Base-by-base conservation (phyloP, 1,140 invertebrate species). In the Anagrus nilaparvatae region DNA sequence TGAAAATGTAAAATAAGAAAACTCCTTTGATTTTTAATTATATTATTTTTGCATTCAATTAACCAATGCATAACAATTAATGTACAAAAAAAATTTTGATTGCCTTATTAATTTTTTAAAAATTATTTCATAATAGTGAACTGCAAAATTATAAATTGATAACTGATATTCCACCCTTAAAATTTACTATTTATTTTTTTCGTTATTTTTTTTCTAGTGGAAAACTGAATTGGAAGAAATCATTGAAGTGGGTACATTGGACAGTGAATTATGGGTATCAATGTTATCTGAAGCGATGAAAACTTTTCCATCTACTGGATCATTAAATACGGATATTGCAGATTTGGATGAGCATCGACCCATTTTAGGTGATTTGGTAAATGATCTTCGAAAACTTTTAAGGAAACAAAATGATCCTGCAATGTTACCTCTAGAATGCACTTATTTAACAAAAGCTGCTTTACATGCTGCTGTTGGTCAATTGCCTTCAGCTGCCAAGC, bases 231-330 rank as follows among this genome's bases (percentile, higher is more conserved):
- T 97, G 52, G 89, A 96, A 59, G 89, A 94, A 58, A 94, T 97
- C 41, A 76, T 97, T 52, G 85, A 93, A 62, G 81, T 94, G 44
- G 93, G 91, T 10, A 77, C 81, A 7, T 73, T 86, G 45, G 92
- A 97, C 65, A 85, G 84, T 31, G 94, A 97, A 61, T 77, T 92
- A 46, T 97, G 94, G 94, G 93, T 97, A 9, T 87, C 88, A 1
- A 95, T 95, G 86, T 71, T 97, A 48, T 91, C 86, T 10, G 92
- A 97, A 72, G 84, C 93, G 42, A 82, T 97, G 70, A 91, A 91
- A 59, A 89, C 87, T 1, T 94, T 87, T 63, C 91, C 94, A 3
- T 77, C 81, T 1, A 82, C 83, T 6, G 90, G 87, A 25, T 84
- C 82, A 32, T 74, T 96, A 25, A 94, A 95, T 57, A 84, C 85